Conservation (phyloP, 2,113 vertebrate genomes). For the Ochotona curzoniae region DNA sequence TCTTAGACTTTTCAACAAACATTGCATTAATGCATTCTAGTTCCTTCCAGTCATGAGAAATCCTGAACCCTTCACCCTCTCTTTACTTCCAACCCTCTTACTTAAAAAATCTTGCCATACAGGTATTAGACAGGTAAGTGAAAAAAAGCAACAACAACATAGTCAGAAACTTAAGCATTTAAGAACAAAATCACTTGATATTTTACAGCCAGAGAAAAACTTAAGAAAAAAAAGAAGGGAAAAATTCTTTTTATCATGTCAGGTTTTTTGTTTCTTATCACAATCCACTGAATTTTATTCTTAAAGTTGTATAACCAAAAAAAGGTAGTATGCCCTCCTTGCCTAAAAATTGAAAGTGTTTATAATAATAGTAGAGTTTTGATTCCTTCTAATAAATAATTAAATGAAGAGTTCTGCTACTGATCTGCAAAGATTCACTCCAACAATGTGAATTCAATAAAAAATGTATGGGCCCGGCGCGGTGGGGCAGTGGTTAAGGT, state of each 20-base stretch:
- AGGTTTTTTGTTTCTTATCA: background rate
- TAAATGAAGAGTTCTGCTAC: conserved; percentile 27
- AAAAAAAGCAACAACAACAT: conserved; percentile 24
- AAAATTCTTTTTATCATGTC: background rate
- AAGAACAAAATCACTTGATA: background rate
- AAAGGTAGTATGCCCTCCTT: background rate
- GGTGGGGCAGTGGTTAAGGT: too few species aligned
- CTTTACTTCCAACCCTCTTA: background rate
- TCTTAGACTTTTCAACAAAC: conserved; percentile 55
- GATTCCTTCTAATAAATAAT: background rate
- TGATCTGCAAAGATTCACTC: background rate
- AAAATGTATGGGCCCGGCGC: too few species aligned
- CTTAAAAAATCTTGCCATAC: background rate
- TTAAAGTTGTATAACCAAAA: background rate
- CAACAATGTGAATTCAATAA: conserved; percentile 38
- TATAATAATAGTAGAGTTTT: conserved; percentile 29
- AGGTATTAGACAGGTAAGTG: background rate
- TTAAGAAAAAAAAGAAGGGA: background rate
- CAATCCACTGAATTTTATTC: conserved; percentile 15
- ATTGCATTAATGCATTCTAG: conserved; percentile 48
- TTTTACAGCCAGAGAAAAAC: background rate
- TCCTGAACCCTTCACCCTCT: conserved; percentile 32
- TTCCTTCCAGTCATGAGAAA: conserved; percentile 63
- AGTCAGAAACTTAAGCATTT: background rate
- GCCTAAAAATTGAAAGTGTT: background rate